A percentile compares a stretch with the other conserved stretches of the same genome.
These are phyloP conservation scores for Scaptodrosophila latifasciaeformis DNA, from an alignment of 2,888 invertebrate genomes.

Conservation along the genomic window DNA sequence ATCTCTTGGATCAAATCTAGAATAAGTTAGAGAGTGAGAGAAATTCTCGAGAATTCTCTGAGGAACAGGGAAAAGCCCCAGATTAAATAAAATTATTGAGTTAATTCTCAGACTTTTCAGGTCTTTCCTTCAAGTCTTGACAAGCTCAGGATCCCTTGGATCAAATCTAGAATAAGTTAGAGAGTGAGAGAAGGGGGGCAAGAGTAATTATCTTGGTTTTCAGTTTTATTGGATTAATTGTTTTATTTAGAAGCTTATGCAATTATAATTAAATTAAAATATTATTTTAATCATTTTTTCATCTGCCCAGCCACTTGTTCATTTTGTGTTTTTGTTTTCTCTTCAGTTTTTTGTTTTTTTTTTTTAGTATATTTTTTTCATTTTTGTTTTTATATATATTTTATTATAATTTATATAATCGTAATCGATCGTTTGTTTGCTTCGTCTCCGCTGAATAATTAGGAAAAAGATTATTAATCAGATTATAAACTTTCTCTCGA, in stretches of 20 bases:
- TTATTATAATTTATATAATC: constrained; percentile 28
- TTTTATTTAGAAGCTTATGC: constrained; percentile 67
- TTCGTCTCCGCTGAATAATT: constrained; percentile 30
- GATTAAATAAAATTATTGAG: no score
- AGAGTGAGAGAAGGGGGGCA: no score
- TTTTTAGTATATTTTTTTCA: constrained; percentile 38
- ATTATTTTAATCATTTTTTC: constrained; percentile 61
- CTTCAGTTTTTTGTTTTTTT: constrained; percentile 34
- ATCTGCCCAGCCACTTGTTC: constrained; percentile 4
- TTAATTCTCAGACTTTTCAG: no score
- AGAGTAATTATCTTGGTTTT: constrained; percentile 15
- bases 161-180: no score
- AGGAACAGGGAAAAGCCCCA: no score
- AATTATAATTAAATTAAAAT: constrained; percentile 59
- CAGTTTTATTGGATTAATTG: constrained; percentile 66
- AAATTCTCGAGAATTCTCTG: no score
- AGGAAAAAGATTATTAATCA: constrained; percentile 33
- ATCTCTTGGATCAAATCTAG: no score
- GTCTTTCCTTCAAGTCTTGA: no score
- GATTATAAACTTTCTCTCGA: no score
- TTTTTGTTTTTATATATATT: constrained; percentile 21
- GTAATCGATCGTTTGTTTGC: no score
- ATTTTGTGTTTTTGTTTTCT: constrained; percentile 43
- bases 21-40: no score
- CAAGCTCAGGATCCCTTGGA: no score